Conservation (phyloP, 2,113 vertebrate species). For the Serilophus lunatus region DNA sequence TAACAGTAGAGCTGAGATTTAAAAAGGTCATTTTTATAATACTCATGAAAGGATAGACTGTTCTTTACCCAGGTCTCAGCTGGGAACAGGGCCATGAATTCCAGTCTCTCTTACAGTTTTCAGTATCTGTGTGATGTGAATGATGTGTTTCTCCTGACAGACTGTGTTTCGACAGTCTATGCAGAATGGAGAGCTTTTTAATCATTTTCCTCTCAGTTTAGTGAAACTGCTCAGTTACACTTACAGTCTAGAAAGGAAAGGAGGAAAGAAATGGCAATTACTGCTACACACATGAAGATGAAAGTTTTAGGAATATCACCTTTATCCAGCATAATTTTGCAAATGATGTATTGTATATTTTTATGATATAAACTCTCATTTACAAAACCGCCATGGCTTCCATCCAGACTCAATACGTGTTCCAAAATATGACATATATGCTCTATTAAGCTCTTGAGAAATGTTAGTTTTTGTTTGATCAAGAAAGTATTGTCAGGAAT, state of each 20-base stretch:
- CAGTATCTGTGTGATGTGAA: not conserved
- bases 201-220: not conserved
- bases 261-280: not conserved
- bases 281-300: not conserved
- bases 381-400: not conserved
- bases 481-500: not conserved
- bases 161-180: not conserved
- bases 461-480: not conserved
- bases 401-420: not conserved
- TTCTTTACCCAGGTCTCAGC: not conserved
- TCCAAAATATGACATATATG: not conserved
- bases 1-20: not conserved
- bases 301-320: not conserved
- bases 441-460: not conserved
- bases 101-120: not conserved
- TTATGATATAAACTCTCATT: not conserved
- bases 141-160: not conserved
- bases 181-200: not conserved
- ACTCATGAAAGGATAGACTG: not conserved
- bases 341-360: not conserved
- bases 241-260: not conserved
- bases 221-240: not conserved
- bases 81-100: not conserved
- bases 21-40: not conserved
- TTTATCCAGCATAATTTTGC: not conserved